These are phyloP conservation scores for Drosophila tsacasi DNA, from an alignment of 1,140 invertebrate genomes.

Conservation along the genomic window DNA sequence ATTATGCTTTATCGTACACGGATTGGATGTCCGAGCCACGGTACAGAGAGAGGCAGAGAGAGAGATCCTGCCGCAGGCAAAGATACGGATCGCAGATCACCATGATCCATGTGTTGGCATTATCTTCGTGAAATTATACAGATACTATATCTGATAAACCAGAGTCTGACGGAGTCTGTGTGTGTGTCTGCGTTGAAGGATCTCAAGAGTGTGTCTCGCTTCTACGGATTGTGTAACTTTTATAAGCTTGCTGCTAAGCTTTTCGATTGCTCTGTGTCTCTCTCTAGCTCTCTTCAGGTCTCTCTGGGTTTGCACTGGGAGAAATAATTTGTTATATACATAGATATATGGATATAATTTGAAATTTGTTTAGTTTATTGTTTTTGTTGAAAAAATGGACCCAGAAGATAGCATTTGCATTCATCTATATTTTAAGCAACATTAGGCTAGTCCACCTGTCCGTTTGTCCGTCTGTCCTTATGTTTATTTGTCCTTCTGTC, in stretches of 20 bases:
- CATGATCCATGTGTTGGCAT: slow-evolving; percentile 47
- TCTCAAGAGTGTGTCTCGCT: slow-evolving; percentile 24
- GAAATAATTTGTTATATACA: neutral
- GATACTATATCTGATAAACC: neutral
- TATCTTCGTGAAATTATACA: neutral
- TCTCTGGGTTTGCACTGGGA: neutral
- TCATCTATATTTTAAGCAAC: neutral
- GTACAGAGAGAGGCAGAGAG: slow-evolving; percentile 23
- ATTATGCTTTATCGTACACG: slow-evolving; percentile 65
- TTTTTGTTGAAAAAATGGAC: neutral
- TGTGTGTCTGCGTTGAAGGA: slow-evolving; percentile 28
- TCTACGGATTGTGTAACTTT: slow-evolving; percentile 55
- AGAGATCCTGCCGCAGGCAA: neutral
- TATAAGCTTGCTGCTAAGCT: slow-evolving; percentile 41
- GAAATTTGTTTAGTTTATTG: neutral
- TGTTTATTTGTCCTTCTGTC: neutral
- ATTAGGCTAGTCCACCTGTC: neutral
- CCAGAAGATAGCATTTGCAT: neutral
- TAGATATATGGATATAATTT: neutral
- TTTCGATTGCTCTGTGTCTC: slow-evolving; percentile 16
- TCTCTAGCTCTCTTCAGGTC: slow-evolving; percentile 15
- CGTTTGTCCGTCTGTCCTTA: too few species aligned
- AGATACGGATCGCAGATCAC: slow-evolving; percentile 28
- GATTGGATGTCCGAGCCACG: slow-evolving; percentile 75
- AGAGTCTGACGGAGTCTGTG: neutral